Base-by-base conservation (phyloP, 2,888 invertebrate species). In the Tiphia femorata region DNA sequence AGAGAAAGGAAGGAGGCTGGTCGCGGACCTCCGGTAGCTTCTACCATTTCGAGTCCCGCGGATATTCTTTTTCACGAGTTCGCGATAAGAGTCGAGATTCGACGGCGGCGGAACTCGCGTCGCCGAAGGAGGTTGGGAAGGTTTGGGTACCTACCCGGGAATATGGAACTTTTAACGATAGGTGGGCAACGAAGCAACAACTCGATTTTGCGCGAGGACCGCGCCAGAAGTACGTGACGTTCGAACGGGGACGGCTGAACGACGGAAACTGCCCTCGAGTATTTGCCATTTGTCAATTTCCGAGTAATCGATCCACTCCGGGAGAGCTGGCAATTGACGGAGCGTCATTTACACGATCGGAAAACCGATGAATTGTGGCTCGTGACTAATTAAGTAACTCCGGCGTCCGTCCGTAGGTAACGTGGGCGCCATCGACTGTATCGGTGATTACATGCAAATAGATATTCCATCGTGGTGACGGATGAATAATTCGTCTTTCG, bases 51-150 rank as follows among this genome's bases (percentile, higher is more conserved):
- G n/a, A n/a, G n/a, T n/a, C n/a, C n/a, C n/a, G n/a, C n/a, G n/a
- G n/a, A n/a, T n/a, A n/a, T n/a, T n/a, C n/a, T n/a, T n/a, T n/a
- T n/a, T n/a, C n/a, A n/a, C n/a, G n/a, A n/a, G 62, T 62, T 52
- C 56, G 37, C 51, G 59, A 59, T 52, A 65, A 64, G 69, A 70
- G 68, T 70, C 40, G 44, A 54, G 42, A 48, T 33, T 37, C 41
- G 41, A 35, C 54, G 46, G 44, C 44, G 52, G 44, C 41, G 56
- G 57, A 41, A 43, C 16, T 6, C 7, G 10, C 23, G 14, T 23
- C 41, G 20, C 33, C 8, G 10, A 10, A 5, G 27, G n/a, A n/a
- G n/a, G n/a, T n/a, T n/a, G n/a, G n/a, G n/a, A n/a, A n/a, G n/a
- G n/a, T n/a, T n/a, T n/a, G n/a, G n/a, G n/a, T n/a, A n/a, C n/a